Evolutionary conservation across 1,140 invertebrate genomes (phyloP).

Genomic region (Drosophila fuyamai): DNA sequence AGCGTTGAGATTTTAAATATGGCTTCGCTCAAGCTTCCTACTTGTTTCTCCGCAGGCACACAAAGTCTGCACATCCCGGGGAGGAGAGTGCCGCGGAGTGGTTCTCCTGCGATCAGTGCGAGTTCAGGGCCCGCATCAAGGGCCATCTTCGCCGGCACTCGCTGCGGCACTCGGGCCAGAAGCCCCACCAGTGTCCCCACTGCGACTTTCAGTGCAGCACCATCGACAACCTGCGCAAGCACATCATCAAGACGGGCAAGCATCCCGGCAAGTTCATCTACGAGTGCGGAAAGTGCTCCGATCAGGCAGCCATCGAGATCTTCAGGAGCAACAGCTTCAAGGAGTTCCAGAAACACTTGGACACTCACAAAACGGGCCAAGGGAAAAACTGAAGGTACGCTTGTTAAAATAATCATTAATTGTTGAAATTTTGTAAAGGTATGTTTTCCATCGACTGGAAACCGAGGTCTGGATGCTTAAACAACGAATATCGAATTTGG

Average conservation of each 20-base stretch:
- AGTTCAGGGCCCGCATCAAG: slow-evolving; percentile 88
- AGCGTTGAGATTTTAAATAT: slow-evolving; percentile 72
- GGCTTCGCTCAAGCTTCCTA: slow-evolving; percentile 35
- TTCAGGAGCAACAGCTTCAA: slow-evolving; percentile 66
- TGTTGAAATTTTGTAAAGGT: no score
- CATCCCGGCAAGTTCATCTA: slow-evolving; percentile 92
- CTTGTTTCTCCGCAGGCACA: slow-evolving; percentile 43
- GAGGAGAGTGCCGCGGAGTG: slow-evolving; percentile 72
- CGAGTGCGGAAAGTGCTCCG: slow-evolving; percentile 88
- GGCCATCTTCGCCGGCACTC: slow-evolving; percentile 92
- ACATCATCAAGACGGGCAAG: slow-evolving; percentile 91
- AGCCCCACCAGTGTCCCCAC: slow-evolving; percentile 94
- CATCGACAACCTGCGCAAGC: slow-evolving; percentile 94
- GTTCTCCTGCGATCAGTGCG: slow-evolving; percentile 88
- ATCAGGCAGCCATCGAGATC: slow-evolving; percentile 24
- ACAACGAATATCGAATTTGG: no score
- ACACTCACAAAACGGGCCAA: slow-evolving; percentile 17
- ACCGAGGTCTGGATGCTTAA: no score
- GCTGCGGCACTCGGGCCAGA: slow-evolving; percentile 91
- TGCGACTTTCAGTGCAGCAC: slow-evolving; percentile 92
- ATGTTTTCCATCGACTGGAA: no score
- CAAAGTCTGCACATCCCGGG: slow-evolving; percentile 49
- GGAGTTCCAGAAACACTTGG: slow-evolving; percentile 65
- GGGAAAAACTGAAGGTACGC: background rate
- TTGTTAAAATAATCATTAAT: no score